Base-by-base conservation (phyloP, 2,888 invertebrate species). In the Heteromurus nitidus region DNA sequence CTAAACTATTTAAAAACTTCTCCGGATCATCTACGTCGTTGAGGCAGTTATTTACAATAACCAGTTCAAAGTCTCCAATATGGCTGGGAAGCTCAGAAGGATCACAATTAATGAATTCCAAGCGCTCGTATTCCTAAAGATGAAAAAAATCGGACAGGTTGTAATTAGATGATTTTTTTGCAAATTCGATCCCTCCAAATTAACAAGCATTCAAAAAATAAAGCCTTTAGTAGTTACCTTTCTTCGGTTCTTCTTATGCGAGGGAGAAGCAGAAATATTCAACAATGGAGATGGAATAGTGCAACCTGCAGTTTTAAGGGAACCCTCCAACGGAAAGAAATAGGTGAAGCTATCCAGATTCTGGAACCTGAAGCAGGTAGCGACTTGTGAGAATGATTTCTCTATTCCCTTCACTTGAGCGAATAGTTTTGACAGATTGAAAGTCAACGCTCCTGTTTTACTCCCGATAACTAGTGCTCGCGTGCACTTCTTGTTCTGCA, bases 301-400 rank as follows among this genome's bases (percentile, higher is more conserved):
- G 31, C 80, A 74, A 9, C 28, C 24, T 5, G 62, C 53, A 13
- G 85, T 86, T 69, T 85, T 76, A 5, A 84, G 72, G 0, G 75
- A 77, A 7, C 87, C 87, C 77, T 87, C 87, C 65, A 85, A 64
- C 1, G 87, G 87, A 81, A 87, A 87, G 26, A 77, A 53, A 47
- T 85, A 86, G 16, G 28, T 70, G 0, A 85, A 79, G 36, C 36
- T 53, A 18, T 44, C 62, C 7, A 69, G 47, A 72, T 87, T 87
- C 70, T 86, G 86, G 65, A 87, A 74, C 58, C 83, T 77, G 55
- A 50, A 85, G 60, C 84, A 85, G 20, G 84, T 85, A 7, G 82
- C 84, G 26, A 87, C 82, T 72, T 85, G 83, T 0, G 80, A 77
- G 60, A 83, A 86, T 0, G 84, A 87, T 3, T 24, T 50, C 28